A percentile compares a stretch with the other conserved stretches of the same genome.
These are phyloP conservation scores for Caenorhabditis sp. DNA, from an alignment of 2,888 invertebrate genomes.

Conservation along the genomic window DNA sequence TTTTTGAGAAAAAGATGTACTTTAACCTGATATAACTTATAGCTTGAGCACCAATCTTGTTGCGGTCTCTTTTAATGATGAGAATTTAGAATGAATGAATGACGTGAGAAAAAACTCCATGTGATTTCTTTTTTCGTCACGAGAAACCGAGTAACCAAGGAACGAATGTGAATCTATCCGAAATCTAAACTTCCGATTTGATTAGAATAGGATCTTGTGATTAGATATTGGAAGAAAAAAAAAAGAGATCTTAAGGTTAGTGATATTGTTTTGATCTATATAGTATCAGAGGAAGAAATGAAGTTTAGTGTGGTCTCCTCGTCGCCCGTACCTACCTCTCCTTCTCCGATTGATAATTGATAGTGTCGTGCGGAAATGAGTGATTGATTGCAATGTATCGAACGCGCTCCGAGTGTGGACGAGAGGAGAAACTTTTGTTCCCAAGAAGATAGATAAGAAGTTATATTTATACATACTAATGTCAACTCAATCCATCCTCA, in stretches of 20 bases:
- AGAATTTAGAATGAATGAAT: slow-evolving; percentile 27
- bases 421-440: slow-evolving; percentile 13
- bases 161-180: too few relatives aligned
- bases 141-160: too few relatives aligned
- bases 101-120: neutral
- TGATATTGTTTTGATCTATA: slow-evolving; percentile 42
- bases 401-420: neutral
- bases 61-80: too few relatives aligned
- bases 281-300: slow-evolving; percentile 27
- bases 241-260: slow-evolving; percentile 23
- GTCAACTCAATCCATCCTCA: too few relatives aligned
- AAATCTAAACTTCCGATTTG: slow-evolving; percentile 41
- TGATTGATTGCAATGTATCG: slow-evolving; percentile 36
- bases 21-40: too few relatives aligned
- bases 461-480: slow-evolving; percentile 1
- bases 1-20: too few relatives aligned
- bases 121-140: slow-evolving; percentile 18
- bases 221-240: neutral
- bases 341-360: slow-evolving; percentile 41
- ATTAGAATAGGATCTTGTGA: too few relatives aligned
- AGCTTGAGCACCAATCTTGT: too few relatives aligned
- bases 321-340: neutral
- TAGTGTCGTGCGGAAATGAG: slow-evolving; percentile 25
- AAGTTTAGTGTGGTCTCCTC: slow-evolving; percentile 16
- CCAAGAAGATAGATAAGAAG: slow-evolving; percentile 28